Evolutionary conservation across 2,113 vertebrate genomes (phyloP).

Genomic region (Megaceryle torquata): DNA sequence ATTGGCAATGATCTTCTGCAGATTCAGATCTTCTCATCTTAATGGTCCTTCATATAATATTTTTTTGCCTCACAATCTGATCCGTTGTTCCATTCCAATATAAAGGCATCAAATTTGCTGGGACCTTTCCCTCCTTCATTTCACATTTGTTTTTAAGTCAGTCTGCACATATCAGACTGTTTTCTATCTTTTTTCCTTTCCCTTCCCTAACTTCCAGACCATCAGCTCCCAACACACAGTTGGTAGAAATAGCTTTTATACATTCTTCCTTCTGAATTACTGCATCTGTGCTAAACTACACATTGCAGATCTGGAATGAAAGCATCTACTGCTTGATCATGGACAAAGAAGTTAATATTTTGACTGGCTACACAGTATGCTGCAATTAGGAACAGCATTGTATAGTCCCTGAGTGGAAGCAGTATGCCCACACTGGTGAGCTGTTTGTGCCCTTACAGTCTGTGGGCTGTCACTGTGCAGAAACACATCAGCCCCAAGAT

Average conservation of each 20-base stretch:
- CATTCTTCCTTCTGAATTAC: not conserved
- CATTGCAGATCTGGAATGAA: not conserved
- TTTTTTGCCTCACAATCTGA: not conserved
- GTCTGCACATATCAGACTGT: not conserved
- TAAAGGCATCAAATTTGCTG: not conserved
- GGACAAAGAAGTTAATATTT: not conserved
- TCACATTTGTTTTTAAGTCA: not conserved
- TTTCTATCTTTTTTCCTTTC: not conserved
- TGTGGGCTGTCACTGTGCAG: not conserved
- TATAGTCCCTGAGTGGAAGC: not conserved
- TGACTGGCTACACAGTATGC: not conserved
- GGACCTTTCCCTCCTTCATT: not conserved
- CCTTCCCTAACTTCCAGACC: not conserved
- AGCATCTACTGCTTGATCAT: not conserved
- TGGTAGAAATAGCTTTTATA: not conserved
- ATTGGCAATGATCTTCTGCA: not conserved
- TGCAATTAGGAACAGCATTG: not conserved
- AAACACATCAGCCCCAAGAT: not conserved
- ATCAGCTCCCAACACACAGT: not conserved
- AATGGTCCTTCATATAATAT: not conserved
- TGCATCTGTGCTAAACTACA: not conserved
- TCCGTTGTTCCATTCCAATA: not conserved
- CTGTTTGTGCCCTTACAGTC: not conserved
- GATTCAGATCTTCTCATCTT: not conserved
- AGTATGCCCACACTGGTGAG: not conserved